A percentile compares a stretch with the other conserved stretches of the same genome.
Evolutionary conservation across 2,888 invertebrate genomes (phyloP).

Genomic region (Scaptodrosophila latifasciaeformis): DNA sequence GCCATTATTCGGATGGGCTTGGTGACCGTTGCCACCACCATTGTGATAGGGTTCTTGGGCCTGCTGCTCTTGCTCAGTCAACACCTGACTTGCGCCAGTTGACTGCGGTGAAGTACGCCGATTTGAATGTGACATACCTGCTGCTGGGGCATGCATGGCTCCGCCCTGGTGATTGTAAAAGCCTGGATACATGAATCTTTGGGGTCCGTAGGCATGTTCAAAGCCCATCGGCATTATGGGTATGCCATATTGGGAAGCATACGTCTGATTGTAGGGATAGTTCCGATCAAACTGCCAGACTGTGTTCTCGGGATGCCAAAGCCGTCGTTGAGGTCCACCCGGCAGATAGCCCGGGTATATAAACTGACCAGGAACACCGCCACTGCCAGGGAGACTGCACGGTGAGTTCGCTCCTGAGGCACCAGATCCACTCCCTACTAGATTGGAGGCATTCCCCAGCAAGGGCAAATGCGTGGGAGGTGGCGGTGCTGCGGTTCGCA

Average conservation of each 20-base stretch:
- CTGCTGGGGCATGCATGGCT: constrained; percentile 4
- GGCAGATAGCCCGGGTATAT: constrained; percentile 47
- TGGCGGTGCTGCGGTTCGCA: constrained; percentile 40
- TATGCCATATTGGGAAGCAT: constrained; percentile 45
- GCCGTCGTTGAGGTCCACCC: constrained; percentile 45
- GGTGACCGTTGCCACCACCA: constrained; percentile 6
- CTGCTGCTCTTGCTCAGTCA: not conserved
- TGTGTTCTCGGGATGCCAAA: constrained; percentile 56
- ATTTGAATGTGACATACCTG: constrained; percentile 23
- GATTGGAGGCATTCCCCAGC: constrained; percentile 17
- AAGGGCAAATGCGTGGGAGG: constrained; percentile 24
- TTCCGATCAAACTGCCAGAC: constrained; percentile 61
- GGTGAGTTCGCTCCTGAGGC: constrained; percentile 15
- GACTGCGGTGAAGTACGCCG: constrained; percentile 25
- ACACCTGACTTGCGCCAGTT: not conserved
- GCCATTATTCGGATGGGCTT: not conserved
- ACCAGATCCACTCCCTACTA: not conserved
- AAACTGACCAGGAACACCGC: constrained; percentile 26
- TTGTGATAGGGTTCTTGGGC: constrained; percentile 12
- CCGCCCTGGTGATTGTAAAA: constrained; percentile 36
- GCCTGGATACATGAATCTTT: constrained; percentile 50
- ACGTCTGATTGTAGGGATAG: constrained; percentile 56
- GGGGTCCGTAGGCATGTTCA: constrained; percentile 42
- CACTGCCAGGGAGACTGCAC: constrained; percentile 20
- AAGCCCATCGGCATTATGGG: constrained; percentile 55